Conservation (phyloP, 2,797 vertebrate genomes). For the Pteronotus mesoamericanus region DNA sequence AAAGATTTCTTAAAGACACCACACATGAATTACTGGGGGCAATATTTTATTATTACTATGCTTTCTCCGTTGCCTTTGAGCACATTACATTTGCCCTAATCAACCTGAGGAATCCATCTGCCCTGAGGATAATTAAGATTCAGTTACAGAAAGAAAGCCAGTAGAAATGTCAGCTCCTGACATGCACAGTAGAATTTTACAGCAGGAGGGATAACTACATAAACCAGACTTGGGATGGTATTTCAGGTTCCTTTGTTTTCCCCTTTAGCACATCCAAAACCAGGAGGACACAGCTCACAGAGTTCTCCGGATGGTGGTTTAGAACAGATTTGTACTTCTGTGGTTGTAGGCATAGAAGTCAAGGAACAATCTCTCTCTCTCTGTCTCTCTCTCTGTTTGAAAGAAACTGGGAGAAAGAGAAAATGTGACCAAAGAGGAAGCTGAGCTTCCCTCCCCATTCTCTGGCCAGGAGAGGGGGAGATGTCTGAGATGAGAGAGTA, state of each 20-base stretch:
- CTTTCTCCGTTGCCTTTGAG: background rate
- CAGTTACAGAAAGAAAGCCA: constrained; percentile 6
- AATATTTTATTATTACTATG: background rate
- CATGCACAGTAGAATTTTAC: background rate
- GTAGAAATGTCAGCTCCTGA: background rate
- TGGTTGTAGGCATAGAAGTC: background rate
- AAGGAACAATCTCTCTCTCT: background rate
- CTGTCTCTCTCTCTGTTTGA: background rate
- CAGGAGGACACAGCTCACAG: background rate
- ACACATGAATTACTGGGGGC: background rate
- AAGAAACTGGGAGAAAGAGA: background rate
- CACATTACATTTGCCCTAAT: background rate
- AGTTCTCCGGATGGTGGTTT: background rate
- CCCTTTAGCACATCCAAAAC: background rate
- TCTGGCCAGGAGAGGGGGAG: background rate
- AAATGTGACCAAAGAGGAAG: background rate
- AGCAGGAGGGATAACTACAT: background rate
- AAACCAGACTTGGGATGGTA: background rate
- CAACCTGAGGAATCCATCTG: background rate
- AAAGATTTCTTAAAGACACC: background rate
- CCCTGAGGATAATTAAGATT: constrained; percentile 24
- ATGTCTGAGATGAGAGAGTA: background rate
- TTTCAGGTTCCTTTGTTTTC: background rate
- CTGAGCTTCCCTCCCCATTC: background rate
- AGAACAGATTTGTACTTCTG: background rate